Evolutionary conservation across 2,113 vertebrate species (phyloP).

Genomic region (Toxostoma redivivum): DNA sequence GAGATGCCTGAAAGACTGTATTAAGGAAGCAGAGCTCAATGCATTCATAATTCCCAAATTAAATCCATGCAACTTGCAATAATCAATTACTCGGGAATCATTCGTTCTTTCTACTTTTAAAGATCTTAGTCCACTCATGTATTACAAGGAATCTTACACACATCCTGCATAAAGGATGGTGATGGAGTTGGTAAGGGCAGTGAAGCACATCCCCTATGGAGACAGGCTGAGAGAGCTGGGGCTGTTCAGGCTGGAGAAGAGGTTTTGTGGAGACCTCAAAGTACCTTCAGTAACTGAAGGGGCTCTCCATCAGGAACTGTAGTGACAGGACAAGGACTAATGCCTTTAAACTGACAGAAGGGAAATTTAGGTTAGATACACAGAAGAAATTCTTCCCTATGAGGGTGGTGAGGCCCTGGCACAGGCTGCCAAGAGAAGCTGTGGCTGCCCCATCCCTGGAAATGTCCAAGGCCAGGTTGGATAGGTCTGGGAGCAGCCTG

Average conservation of each 20-base stretch:
- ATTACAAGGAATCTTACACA: not conserved
- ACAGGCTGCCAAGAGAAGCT: not conserved
- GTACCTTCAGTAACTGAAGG: not conserved
- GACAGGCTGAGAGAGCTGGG: not conserved
- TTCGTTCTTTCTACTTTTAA: not conserved
- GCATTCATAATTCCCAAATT: rapidly evolving
- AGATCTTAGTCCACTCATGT: not conserved
- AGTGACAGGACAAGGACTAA: not conserved
- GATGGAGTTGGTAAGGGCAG: not conserved
- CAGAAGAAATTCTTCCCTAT: not conserved
- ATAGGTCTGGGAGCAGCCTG: not conserved
- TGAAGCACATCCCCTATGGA: not conserved
- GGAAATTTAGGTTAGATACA: not conserved
- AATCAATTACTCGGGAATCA: not conserved
- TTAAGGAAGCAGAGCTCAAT: not conserved
- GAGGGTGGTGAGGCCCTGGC: not conserved
- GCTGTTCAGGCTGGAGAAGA: not conserved
- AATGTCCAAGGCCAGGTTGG: rapidly evolving
- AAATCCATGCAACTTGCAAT: not conserved
- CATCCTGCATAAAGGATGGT: not conserved
- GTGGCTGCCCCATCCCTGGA: not conserved
- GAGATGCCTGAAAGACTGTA: not conserved
- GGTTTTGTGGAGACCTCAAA: not conserved
- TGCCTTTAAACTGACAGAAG: not conserved
- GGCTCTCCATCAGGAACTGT: not conserved